Evolutionary conservation across 1,140 invertebrate genomes (phyloP), one percentile per base, ranked within the genome.

Genomic region (Venustaconcha ellipsiformis): DNA sequence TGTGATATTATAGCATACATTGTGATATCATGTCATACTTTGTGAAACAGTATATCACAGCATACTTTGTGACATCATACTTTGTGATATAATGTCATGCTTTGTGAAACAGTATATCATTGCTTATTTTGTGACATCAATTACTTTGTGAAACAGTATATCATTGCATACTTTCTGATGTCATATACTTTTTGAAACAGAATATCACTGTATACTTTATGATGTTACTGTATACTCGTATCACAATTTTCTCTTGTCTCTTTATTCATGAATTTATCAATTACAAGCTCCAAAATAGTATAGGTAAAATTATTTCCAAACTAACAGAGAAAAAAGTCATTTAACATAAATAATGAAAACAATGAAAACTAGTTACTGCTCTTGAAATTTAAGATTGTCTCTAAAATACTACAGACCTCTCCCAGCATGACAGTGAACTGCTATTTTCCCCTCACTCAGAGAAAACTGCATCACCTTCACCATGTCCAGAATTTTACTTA

Each of bases 371-470:
- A 3, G 12, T 18, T 14, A 20, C 5, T 18, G n/a, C n/a, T 14
- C 30, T 14, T 20, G 20, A 64, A 30, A 64, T 14, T 64, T 14
- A 64, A 23, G 14, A 64, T 6, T 26, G n/a, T 64, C 17, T 14
- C 30, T 64, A 26, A 17, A 64, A 14, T 64, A 30, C 20, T 56
- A 78, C 81, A 63, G 74, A 86, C 95, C 95, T 23, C 96, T 90
- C 13, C 95, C 95, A 84, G 96, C 96, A 91, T 97, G 96, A 89
- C 96, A 97, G 84, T 97, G 96, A 76, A 97, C 93, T 8, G 95
- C 95, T 4, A 96, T 94, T 90, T 95, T 93, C 63, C 96, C 96
- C 88, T 96, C 93, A 67, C 93, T 92, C 1, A 96, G 89, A 2
- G 94, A 93, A 90, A 97, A 97, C 57, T 95, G 94, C 85, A 96